Conservation (phyloP, 2,888 invertebrate genomes). For the Plebejus melissa region DNA sequence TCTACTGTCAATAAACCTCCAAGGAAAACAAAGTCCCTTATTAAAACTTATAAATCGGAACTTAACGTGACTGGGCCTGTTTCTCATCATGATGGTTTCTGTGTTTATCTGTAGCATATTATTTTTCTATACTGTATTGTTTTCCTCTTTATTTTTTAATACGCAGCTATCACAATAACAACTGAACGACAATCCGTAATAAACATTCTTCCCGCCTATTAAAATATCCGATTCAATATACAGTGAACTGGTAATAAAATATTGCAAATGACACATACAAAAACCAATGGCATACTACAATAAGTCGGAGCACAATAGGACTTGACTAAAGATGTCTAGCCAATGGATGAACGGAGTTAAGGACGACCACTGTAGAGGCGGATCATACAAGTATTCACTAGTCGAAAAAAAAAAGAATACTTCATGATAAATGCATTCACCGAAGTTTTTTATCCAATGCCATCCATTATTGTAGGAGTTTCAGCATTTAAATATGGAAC, state of each 20-base stretch:
- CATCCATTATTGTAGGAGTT: constrained; percentile 1
- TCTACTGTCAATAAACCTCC: too few relatives aligned
- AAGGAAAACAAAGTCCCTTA: too few relatives aligned
- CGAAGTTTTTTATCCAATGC: constrained; percentile 4
- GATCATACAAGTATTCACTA: constrained; percentile 30
- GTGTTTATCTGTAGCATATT: too few relatives aligned
- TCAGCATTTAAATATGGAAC: constrained; percentile 1
- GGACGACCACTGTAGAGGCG: constrained; percentile 37
- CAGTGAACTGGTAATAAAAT: constrained; percentile 12
- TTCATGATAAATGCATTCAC: constrained; percentile 10
- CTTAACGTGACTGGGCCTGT: too few relatives aligned
- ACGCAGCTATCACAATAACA: background rate
- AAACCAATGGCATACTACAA: constrained; percentile 31
- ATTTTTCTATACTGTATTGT: too few relatives aligned
- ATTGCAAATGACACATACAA: constrained; percentile 32
- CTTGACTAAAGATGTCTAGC: constrained; percentile 27
- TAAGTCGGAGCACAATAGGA: constrained; percentile 9
- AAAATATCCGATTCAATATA: constrained; percentile 5
- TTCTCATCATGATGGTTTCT: too few relatives aligned
- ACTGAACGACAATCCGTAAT: background rate
- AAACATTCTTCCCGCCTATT: background rate
- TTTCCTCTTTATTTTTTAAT: too few relatives aligned
- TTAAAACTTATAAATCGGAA: too few relatives aligned
- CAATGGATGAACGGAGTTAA: constrained; percentile 35
- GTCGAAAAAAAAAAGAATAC: constrained; percentile 28